Base-by-base conservation (phyloP, 2,113 vertebrate genomes). In the Nesogale talazaci region DNA sequence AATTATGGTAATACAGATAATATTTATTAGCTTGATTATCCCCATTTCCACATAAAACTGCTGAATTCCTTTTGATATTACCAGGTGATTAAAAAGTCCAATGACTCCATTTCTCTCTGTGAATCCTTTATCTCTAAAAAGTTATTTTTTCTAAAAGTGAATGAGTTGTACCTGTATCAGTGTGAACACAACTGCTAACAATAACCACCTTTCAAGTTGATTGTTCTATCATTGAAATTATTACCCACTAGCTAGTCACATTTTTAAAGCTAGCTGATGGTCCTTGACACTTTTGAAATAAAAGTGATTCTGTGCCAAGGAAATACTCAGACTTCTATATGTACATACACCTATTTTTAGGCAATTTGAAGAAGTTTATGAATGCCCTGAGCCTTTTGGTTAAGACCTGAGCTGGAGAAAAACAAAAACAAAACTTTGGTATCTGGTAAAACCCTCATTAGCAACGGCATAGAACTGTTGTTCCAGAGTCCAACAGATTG, bases 81-180 rank as follows among this genome's bases (percentile, higher is more conserved):
- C 61, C 61, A 70, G 4, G 14, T 89, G 29, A 46, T 42, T 91
- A 80, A 88, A 46, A 94, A 84, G 12, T 74, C 46, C 23, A 89
- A 7, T 40, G 15, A 11, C 3, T 86, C 42, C 27, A 38, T 91
- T 95, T 90, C 74, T 89, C 27, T 38, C 42, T 80, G 12, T 85
- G 27, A 78, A 87, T 90, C 27, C 29, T 83, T 89, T 82, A 86
- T 4, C 25, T 88, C 65, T 80, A 38, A 84, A 86, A 95, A 85
- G 12, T 72, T 90, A 56, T 95, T 92, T 20, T 20, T 94, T 88
- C 52, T 88, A 61, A 77, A 52, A 11, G 52, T 5, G 4, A 94
- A 77, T 77, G 3, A 69, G 12, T 82, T 80, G 1, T 85, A 34
- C 7, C 57, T 80, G 11, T 22, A 80, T 86, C 42, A 67, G 27